These are phyloP conservation scores for Salminus brasiliensis DNA, from an alignment of 2,113 vertebrate genomes.

Conservation along the genomic window DNA sequence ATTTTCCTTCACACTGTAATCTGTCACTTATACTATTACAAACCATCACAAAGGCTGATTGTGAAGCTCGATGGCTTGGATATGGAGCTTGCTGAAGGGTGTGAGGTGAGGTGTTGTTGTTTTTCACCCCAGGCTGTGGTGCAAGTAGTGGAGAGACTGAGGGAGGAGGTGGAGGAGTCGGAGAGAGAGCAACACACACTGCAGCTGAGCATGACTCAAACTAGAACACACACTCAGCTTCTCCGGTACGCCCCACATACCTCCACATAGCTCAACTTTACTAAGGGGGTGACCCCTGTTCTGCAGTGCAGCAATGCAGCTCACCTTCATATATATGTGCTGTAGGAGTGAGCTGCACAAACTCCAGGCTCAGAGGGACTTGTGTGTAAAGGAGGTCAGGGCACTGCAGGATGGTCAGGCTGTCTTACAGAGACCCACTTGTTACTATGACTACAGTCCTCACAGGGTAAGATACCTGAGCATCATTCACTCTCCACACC, in stretches of 20 bases:
- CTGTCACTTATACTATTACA: background rate
- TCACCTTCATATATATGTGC: background rate
- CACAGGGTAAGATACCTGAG: background rate
- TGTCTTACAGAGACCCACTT: slow-evolving; percentile 28
- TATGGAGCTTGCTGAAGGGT: background rate
- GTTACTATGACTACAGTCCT: slow-evolving; percentile 5
- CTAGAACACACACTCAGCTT: slow-evolving; percentile 50
- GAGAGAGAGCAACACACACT: slow-evolving; percentile 52
- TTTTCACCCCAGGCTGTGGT: slow-evolving; percentile 54
- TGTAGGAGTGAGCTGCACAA: slow-evolving; percentile 59
- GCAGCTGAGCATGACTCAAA: slow-evolving; percentile 56
- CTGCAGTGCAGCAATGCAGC: background rate
- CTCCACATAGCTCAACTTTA: background rate
- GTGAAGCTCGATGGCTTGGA: background rate
- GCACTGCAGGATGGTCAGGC: slow-evolving; percentile 57
- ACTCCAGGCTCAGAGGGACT: slow-evolving; percentile 62
- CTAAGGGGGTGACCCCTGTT: background rate
- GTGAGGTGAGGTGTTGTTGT: background rate
- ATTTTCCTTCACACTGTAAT: background rate
- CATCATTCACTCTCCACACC: background rate
- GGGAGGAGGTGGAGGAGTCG: slow-evolving; percentile 54
- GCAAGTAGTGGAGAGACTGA: slow-evolving; percentile 46
- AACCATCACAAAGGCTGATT: background rate
- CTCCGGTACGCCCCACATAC: slow-evolving; percentile 63
- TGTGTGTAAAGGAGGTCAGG: slow-evolving; percentile 30